Evolutionary conservation across 2,797 vertebrate species (phyloP), one percentile per base, ranked within the genome.

Genomic region (Leontopithecus rosalia): DNA sequence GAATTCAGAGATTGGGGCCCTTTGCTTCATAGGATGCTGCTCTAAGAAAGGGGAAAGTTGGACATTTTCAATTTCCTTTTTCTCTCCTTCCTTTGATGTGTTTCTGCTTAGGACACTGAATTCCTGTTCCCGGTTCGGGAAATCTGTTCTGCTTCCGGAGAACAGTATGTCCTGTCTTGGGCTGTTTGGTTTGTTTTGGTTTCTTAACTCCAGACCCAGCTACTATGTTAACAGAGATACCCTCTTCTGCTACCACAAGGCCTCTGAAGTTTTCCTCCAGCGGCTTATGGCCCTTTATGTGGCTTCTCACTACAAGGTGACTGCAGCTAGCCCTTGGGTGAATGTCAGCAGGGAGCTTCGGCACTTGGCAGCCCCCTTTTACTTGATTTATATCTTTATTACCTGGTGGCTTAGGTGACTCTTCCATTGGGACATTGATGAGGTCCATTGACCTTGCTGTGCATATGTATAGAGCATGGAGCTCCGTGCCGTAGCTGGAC

Each of bases 221-320:
- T 99, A 99, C 95, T 99, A 99, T 1, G 99, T 99, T 41, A 99
- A 99, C 96, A 99, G 99, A 98, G 99, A 99, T 98, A 99, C 99
- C 0, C 99, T 99, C 15, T 99, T 99, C 95, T 99, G 99, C 98
- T 99, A 99, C 97, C 99, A 99, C 98, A 99, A 99, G 98, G 99
- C 99, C 0, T 99, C 99, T 0, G 99, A 99, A 97, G 98, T 99
- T 41, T 99, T 99, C 94, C 99, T 99, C 64, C 99, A 99, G 97
- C 99, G 99, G 57, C 97, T 99, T 30, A 99, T 99, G 99, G 99
- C 99, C 36, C 99, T 99, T 0, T 99, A 99, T 0, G 99, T 99
- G 94, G 99, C 99, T 7, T 99, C 99, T 4, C 99, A 99, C 97
- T 99, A 99, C 98, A 99, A 99, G 99, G 99, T 99, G 97, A 98